phyloP scores from a whole-genome alignment of 2,888 invertebrate genomes.

The Deladenus siricidicola region DNA sequence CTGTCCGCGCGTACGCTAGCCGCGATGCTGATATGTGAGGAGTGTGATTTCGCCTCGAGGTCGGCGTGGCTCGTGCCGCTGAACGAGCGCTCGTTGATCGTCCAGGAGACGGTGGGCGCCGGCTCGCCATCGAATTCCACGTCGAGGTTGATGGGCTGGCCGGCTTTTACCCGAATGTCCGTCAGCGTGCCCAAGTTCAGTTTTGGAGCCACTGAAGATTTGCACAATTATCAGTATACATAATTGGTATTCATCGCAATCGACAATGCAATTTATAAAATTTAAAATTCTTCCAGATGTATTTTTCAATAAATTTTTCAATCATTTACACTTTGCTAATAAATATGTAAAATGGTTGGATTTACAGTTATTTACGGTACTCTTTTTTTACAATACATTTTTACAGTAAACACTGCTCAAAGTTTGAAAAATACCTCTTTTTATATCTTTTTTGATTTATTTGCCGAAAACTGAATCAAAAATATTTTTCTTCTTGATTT shows the following conservation, averaged over 20 bases:
- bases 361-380: too few relatives aligned
- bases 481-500: neutral
- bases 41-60: slow-evolving; percentile 63
- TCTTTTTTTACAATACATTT: too few relatives aligned
- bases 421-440: too few relatives aligned
- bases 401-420: too few relatives aligned
- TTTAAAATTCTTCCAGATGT: neutral
- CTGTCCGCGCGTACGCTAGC: slow-evolving; percentile 62
- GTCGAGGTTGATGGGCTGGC: slow-evolving; percentile 84
- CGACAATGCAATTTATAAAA: neutral
- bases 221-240: neutral
- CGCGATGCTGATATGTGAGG: slow-evolving; percentile 39
- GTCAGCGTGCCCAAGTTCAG: slow-evolving; percentile 78
- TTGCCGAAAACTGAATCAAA: neutral
- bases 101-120: slow-evolving; percentile 80
- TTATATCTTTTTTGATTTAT: too few relatives aligned
- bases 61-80: slow-evolving; percentile 68
- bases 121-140: slow-evolving; percentile 92
- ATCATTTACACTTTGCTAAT: too few relatives aligned
- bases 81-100: slow-evolving; percentile 66
- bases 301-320: neutral
- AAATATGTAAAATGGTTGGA: too few relatives aligned
- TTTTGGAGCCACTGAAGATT: slow-evolving; percentile 67
- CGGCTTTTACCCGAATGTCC: slow-evolving; percentile 79
- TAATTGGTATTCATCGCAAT: neutral